Evolutionary conservation across 1,140 invertebrate genomes (phyloP).

Genomic region (Heliconius nattereri): DNA sequence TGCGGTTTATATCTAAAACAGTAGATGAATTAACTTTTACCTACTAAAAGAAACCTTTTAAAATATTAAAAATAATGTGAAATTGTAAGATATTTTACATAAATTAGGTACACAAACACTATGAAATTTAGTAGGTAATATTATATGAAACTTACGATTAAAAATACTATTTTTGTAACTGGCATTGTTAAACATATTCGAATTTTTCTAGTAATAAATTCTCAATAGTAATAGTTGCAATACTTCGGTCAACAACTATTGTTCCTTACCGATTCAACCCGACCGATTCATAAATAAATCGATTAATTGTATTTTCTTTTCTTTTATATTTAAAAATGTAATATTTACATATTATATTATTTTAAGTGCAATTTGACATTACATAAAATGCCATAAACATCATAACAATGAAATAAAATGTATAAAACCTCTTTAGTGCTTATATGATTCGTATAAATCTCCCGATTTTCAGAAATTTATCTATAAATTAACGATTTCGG

Average conservation of each 20-base stretch:
- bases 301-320: background rate
- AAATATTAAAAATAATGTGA: too few species aligned
- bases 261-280: background rate
- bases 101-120: too few species aligned
- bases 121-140: too few species aligned
- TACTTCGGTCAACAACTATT: background rate
- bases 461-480: too few species aligned
- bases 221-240: background rate
- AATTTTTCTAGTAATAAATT: background rate
- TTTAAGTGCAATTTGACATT: background rate
- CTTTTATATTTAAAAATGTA: background rate
- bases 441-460: too few species aligned
- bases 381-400: background rate
- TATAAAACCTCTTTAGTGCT: background rate
- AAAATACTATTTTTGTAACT: background rate
- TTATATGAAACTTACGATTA: slow-evolving; percentile 2
- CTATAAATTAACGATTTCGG: too few species aligned
- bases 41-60: too few species aligned
- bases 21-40: background rate
- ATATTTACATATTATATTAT: background rate
- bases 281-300: background rate
- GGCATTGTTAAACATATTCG: background rate
- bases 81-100: too few species aligned
- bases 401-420: background rate
- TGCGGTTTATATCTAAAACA: slow-evolving; percentile 51